Evolutionary conservation across 2,113 vertebrate species (phyloP), one percentile per base, ranked within the genome.

Genomic region (Trematomus loennbergii): DNA sequence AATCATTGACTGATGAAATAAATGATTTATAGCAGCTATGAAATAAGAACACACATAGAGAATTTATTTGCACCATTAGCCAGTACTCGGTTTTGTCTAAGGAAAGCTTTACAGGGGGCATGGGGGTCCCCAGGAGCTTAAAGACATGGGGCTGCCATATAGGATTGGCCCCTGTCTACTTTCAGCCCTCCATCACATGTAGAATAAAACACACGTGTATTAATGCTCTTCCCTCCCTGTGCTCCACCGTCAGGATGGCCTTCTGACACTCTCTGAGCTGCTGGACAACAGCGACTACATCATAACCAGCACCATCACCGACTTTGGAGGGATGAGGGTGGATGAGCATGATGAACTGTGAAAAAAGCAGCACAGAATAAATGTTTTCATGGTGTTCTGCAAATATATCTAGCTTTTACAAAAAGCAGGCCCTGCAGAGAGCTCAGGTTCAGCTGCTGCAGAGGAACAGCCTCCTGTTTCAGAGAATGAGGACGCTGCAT

Each of bases 281-380:
- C 64, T 95, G n/a, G 87, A 95, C 54, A 83, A 90, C 12, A 6
- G 86, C 22, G 91, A 93, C 16, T 75, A 43, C 65, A 74, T 96
- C 75, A 92, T 75, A 58, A 85, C 52, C 85, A 96, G 95, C 83
- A 94, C 91, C 49, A 87, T 95, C 58, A 95, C 95, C 0, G 94
- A 96, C 83, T 96, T 90, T 15, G 95, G 95, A 36, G 84, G 59
- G n/a, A 88, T 95, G 89, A 71, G 69, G 58, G 70, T 88, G 53
- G 82, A 80, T 0, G 84, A 61, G 1, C 94, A 94, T 6, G 94
- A 96, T 25, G 95, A 95, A 57, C 87, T 95, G 22, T 95, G 68
- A 93, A 40, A 43, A 6, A 3, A 4, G 0, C 18, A 4, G 29
- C 13, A 33, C 29, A 60, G n/a, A 9, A 25, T 4, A n/a, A 62